Conservation (phyloP, 2,888 invertebrate species). For the Pyrrhia umbra region DNA sequence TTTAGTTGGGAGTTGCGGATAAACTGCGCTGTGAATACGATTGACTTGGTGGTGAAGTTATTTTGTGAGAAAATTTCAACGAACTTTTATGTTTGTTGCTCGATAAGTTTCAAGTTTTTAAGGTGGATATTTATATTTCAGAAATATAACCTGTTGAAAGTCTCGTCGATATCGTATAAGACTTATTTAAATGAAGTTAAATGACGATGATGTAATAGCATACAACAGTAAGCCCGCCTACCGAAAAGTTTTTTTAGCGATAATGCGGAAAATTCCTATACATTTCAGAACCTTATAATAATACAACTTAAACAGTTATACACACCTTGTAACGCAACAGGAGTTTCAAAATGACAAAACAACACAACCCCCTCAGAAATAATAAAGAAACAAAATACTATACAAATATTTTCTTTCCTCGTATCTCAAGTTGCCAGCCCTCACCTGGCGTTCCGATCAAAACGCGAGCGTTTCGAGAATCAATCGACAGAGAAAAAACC, state of each 20-base stretch:
- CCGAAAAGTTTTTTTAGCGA: not conserved
- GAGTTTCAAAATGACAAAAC: slow-evolving; percentile 40
- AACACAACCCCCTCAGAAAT: slow-evolving; percentile 40
- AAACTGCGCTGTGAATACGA: slow-evolving; percentile 30
- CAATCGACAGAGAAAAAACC: slow-evolving; percentile 85
- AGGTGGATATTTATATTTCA: slow-evolving; percentile 4
- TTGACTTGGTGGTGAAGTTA: slow-evolving; percentile 37
- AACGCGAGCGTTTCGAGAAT: slow-evolving; percentile 71
- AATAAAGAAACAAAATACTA: slow-evolving; percentile 65
- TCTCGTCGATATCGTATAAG: no score
- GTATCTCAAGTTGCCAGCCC: slow-evolving; percentile 55
- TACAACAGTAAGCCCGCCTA: no score
- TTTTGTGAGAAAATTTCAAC: slow-evolving; percentile 8
- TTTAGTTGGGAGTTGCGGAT: slow-evolving; percentile 28
- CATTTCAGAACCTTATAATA: slow-evolving; percentile 5
- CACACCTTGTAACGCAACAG: slow-evolving; percentile 7
- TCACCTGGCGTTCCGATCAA: slow-evolving; percentile 74
- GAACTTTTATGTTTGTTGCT: slow-evolving; percentile 24
- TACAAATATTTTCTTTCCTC: slow-evolving; percentile 75
- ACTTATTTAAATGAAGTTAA: no score
- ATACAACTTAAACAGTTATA: slow-evolving; percentile 23
- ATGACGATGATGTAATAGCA: no score
- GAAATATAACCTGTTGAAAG: no score
- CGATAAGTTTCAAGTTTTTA: slow-evolving; percentile 22
- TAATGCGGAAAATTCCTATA: not conserved